Base-by-base conservation (phyloP, 2,797 vertebrate genomes). In the Chromis chromis region DNA sequence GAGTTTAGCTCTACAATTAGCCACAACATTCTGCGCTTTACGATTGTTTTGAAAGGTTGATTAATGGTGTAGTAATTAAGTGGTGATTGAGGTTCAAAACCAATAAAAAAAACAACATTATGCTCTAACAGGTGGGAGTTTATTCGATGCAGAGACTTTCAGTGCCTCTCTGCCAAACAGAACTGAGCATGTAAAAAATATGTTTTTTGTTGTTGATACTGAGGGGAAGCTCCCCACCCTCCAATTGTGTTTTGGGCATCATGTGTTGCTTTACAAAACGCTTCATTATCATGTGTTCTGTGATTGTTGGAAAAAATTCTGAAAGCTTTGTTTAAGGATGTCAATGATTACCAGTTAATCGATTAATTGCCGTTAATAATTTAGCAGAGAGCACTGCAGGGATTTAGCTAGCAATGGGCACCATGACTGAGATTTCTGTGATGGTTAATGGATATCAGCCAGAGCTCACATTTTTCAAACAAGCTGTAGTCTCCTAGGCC, bases 31-130 rank as follows among this genome's bases (percentile, higher is more conserved):
- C 53, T 58, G n/a, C 21, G 25, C 65, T 64, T 66, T 21, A 10
- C 55, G 24, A 5, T 76, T 25, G 19, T 70, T 78, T 70, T 24
- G 49, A 49, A 74, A 28, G 39, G 53, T 21, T 67, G 55, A 82
- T 82, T 74, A 67, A 63, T 54, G 31, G 39, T 21, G 40, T 31
- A 21, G 60, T 57, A 68, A 76, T 85, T 64, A 72, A 76, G 58
- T 10, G 11, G 52, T 54, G 52, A 77, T 63, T 78, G 39, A 65
- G 55, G 50, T 69, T 74, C 33, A 10, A 40, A 69, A 75, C 57
- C 10, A 36, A 36, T 36, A 11, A 36, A 36, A 36, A 36, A 31
- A 69, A 68, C 70, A 59, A 78, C 56, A 70, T 53, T 17, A 74
- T 59, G 19, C 21, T 17, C 44, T 60, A 53, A 13, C 52, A 81